Evolutionary conservation across 2,797 vertebrate species (phyloP).

Genomic region (Channa striata): DNA sequence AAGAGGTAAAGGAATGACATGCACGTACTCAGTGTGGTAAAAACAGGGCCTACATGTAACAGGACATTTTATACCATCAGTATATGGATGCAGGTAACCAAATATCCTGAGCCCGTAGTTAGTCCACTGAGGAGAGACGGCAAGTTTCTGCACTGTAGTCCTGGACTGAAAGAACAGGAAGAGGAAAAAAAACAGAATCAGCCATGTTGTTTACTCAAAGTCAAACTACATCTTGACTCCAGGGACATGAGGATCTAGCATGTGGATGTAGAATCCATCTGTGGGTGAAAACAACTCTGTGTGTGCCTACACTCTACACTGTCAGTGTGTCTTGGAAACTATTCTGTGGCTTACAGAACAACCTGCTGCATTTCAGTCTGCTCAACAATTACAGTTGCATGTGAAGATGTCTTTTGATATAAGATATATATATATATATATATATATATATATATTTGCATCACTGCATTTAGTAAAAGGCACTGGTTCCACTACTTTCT

Average conservation of each 20-base stretch:
- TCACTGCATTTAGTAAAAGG: too few relatives aligned
- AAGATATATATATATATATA: too few relatives aligned
- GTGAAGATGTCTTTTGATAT: too few relatives aligned
- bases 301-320: neutral
- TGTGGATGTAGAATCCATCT: constrained; percentile 54
- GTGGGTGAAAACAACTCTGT: constrained; percentile 16
- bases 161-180: constrained; percentile 82
- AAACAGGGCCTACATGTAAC: neutral
- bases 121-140: constrained; percentile 91
- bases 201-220: constrained; percentile 37
- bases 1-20: neutral
- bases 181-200: constrained; percentile 18
- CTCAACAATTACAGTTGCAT: too few relatives aligned
- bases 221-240: constrained; percentile 15
- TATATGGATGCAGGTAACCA: constrained; percentile 93
- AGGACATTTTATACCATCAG: constrained; percentile 81
- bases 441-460: too few relatives aligned
- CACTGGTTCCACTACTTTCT: too few relatives aligned
- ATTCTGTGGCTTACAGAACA: constrained; percentile 10
- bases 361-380: too few relatives aligned
- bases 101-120: constrained; percentile 97
- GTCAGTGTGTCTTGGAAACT: constrained; percentile 2
- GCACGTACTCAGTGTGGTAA: neutral
- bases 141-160: constrained; percentile 90
- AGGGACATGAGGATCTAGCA: constrained; percentile 36